A percentile compares a stretch with the other conserved stretches of the same genome.
Conservation (phyloP, 2,888 invertebrate species). For the Periphyllus acericola region DNA sequence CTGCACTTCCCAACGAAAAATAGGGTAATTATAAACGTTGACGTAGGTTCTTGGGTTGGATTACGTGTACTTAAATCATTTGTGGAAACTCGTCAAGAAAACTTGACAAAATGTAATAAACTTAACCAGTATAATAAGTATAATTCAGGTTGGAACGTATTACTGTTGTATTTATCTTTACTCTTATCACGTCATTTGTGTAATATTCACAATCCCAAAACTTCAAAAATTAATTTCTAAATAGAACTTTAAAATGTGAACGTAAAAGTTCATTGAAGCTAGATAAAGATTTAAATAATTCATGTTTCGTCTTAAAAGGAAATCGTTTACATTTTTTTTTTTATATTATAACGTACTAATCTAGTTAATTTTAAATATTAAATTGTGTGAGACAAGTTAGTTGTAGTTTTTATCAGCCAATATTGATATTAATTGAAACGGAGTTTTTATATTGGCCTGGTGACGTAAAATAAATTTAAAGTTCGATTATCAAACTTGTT, state of each 20-base stretch:
- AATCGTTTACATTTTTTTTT: not conserved
- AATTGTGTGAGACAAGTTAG: too few species aligned
- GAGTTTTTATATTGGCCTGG: too few species aligned
- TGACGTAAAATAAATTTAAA: too few species aligned
- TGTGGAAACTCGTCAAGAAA: conserved; percentile 47
- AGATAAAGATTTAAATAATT: not conserved
- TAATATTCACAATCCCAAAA: conserved; percentile 2
- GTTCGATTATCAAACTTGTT: too few species aligned
- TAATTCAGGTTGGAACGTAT: conserved; percentile 16
- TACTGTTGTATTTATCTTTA: conserved; percentile 41
- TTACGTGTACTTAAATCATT: conserved; percentile 41
- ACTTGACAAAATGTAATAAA: conserved; percentile 57
- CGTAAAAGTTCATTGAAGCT: conserved; percentile 7
- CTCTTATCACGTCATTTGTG: conserved; percentile 40
- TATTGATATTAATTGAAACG: too few species aligned
- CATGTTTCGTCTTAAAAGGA: not conserved
- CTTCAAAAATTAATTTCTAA: conserved; percentile 15
- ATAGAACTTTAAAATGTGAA: not conserved
- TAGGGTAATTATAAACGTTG: conserved; percentile 55
- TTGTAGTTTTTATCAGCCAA: too few species aligned
- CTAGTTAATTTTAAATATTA: too few species aligned
- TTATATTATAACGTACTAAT: too few species aligned
- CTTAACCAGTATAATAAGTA: conserved; percentile 40
- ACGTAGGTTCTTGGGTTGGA: conserved; percentile 46
- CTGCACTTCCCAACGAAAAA: conserved; percentile 43